Evolutionary conservation across 2,888 invertebrate genomes (phyloP).

Genomic region (Sympetrum striolatum): DNA sequence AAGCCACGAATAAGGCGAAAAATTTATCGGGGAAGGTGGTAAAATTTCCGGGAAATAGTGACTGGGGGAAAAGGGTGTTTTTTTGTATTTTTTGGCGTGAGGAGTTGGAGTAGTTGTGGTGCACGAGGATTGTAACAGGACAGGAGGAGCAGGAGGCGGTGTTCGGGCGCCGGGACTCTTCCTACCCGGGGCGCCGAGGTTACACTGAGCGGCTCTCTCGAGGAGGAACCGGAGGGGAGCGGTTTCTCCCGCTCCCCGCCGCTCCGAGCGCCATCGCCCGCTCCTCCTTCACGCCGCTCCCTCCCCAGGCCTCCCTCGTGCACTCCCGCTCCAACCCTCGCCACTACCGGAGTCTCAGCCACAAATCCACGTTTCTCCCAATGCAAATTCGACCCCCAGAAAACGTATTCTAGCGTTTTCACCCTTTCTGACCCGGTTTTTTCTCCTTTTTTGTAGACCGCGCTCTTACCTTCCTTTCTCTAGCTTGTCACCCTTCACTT

Average conservation of each 20-base stretch:
- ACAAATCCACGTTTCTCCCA: background rate
- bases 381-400: background rate
- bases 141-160: background rate
- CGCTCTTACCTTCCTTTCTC: background rate
- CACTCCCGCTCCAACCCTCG: background rate
- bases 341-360: background rate
- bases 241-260: background rate
- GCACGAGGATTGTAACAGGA: background rate
- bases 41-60: background rate
- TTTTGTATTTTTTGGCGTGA: background rate
- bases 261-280: background rate
- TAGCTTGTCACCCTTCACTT: background rate
- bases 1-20: no score
- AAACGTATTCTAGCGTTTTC: background rate
- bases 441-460: background rate
- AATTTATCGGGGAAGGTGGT: background rate
- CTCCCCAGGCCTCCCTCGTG: no score
- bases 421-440: background rate
- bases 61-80: background rate
- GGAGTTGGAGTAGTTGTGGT: background rate
- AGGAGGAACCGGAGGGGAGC: background rate
- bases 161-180: slow-evolving; percentile 7
- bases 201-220: slow-evolving; percentile 2
- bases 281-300: background rate
- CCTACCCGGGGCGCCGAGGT: slow-evolving; percentile 29